These are phyloP conservation scores for Lepidostoma basale DNA, from an alignment of 1,140 invertebrate genomes.

Conservation along the genomic window DNA sequence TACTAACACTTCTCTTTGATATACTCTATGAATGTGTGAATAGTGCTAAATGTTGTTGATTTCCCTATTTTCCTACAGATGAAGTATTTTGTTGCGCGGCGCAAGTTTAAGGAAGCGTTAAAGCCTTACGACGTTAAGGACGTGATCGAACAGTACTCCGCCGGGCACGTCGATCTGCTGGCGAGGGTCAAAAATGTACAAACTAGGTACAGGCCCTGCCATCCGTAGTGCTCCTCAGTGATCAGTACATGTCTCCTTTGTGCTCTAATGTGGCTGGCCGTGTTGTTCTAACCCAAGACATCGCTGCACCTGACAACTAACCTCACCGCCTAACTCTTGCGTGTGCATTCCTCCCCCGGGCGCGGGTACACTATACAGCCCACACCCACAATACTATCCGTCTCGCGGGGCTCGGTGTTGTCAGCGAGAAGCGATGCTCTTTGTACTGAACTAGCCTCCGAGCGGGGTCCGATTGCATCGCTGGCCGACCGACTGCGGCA, in stretches of 20 bases:
- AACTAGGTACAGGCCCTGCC: slow-evolving; percentile 68
- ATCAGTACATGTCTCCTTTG: slow-evolving; percentile 25
- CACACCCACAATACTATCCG: too few species aligned
- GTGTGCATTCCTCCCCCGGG: neutral
- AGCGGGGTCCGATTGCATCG: slow-evolving; percentile 9
- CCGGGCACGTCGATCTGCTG: slow-evolving; percentile 88
- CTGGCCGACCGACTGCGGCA: slow-evolving; percentile 11
- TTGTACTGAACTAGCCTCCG: neutral
- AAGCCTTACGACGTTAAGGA: slow-evolving; percentile 98
- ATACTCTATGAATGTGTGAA: neutral
- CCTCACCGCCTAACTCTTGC: neutral
- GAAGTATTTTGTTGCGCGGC: slow-evolving; percentile 91
- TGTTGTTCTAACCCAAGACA: slow-evolving; percentile 1
- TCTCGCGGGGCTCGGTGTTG: too few species aligned
- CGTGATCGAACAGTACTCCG: slow-evolving; percentile 95
- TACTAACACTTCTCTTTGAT: slow-evolving; percentile 14
- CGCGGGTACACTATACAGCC: too few species aligned
- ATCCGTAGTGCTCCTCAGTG: slow-evolving; percentile 39
- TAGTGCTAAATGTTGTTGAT: slow-evolving; percentile 19
- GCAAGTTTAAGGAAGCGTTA: slow-evolving; percentile 94
- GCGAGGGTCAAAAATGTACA: slow-evolving; percentile 90
- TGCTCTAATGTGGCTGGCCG: slow-evolving; percentile 9
- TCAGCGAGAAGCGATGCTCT: slow-evolving; percentile 28
- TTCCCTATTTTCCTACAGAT: slow-evolving; percentile 66
- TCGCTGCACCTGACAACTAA: slow-evolving; percentile 16